These are phyloP conservation scores for Heliconius aoede DNA, from an alignment of 2,888 invertebrate genomes.

Conservation along the genomic window DNA sequence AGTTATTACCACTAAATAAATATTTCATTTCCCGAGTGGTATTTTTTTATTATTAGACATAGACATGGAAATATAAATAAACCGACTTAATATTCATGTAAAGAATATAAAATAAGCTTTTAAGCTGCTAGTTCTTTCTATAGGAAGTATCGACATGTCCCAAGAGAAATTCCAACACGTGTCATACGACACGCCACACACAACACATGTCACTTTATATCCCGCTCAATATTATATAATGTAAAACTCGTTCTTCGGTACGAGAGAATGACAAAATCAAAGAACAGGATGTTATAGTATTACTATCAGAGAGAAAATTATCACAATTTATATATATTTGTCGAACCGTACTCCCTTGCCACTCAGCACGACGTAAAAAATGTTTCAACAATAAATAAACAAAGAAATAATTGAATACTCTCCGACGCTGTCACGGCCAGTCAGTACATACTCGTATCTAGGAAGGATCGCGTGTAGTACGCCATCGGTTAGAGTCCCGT, in stretches of 20 bases:
- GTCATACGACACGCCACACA: neutral
- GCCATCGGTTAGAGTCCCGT: neutral
- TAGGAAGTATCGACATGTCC: conserved; percentile 7
- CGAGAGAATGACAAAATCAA: too few species aligned
- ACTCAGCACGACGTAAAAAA: too few species aligned
- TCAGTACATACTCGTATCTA: neutral
- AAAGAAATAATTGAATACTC: conserved; percentile 1
- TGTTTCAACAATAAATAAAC: neutral
- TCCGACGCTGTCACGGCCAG: neutral
- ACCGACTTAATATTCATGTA: neutral
- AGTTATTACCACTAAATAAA: too few species aligned
- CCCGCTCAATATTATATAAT: neutral
- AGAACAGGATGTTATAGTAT: too few species aligned
- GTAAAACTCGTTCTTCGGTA: neutral
- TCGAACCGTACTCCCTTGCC: too few species aligned
- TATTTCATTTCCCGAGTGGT: too few species aligned
- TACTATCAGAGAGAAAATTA: too few species aligned
- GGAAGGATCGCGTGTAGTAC: neutral
- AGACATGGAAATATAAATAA: neutral
- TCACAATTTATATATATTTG: too few species aligned
- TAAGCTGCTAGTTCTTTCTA: neutral
- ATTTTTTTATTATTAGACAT: neutral
- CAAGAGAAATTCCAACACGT: conserved; percentile 7
- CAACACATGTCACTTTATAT: neutral
- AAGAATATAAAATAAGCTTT: conserved; percentile 7